Conservation (phyloP, 2,888 invertebrate species). For the Macrosiphum euphorbiae region DNA sequence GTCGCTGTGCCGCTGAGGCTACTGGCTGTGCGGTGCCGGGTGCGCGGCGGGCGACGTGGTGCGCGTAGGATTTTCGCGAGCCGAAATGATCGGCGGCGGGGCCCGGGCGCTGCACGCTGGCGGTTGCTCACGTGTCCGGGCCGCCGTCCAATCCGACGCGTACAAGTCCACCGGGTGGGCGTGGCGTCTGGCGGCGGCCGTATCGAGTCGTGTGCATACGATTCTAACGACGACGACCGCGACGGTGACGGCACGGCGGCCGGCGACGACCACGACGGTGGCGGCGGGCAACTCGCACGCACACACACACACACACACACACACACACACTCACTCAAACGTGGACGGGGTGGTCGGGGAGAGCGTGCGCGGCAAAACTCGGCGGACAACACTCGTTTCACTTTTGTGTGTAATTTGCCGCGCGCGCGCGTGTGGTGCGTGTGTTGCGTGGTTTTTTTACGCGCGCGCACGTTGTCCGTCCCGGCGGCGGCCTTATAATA, state of each 20-base stretch:
- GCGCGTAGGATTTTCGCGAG: conserved; percentile 63
- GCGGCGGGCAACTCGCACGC: too few relatives aligned
- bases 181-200: conserved; percentile 47
- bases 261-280: neutral
- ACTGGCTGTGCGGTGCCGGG: conserved; percentile 58
- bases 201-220: conserved; percentile 57
- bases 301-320: neutral
- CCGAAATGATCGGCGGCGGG: conserved; percentile 64
- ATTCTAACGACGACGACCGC: neutral
- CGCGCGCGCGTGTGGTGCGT: neutral
- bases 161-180: conserved; percentile 61
- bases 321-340: neutral
- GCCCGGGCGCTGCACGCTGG: conserved; percentile 64
- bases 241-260: neutral
- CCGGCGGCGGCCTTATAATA: neutral
- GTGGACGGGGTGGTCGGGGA: neutral
- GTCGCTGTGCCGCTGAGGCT: conserved; percentile 46
- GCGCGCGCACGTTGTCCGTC: conserved; percentile 30
- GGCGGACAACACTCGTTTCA: conserved; percentile 24
- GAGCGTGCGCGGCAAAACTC: conserved; percentile 48
- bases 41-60: conserved; percentile 58
- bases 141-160: conserved; percentile 55
- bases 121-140: conserved; percentile 64
- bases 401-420: conserved; percentile 34
- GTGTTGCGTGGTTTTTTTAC: conserved; percentile 12